phyloP scores from a whole-genome alignment of 2,113 vertebrate genomes.

The Porphyrio hochstetteri region DNA sequence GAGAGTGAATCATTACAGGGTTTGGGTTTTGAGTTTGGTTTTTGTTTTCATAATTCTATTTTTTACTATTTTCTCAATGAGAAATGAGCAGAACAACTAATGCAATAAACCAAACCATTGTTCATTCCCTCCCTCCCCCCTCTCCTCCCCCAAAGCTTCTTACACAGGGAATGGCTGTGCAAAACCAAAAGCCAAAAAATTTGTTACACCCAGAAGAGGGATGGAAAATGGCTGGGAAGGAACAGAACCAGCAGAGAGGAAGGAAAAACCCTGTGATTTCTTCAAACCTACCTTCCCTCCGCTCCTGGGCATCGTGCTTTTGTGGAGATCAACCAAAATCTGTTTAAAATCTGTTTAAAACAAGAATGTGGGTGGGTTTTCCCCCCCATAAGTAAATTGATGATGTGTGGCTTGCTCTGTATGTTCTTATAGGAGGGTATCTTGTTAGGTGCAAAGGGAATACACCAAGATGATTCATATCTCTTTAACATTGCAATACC shows the following conservation, averaged over 20 bases:
- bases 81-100: neutral
- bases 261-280: neutral
- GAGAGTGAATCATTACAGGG: neutral
- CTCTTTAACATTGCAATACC: neutral
- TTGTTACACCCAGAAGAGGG: neutral
- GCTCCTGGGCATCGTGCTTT: neutral
- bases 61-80: neutral
- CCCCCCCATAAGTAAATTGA: neutral
- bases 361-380: neutral
- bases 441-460: neutral
- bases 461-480: neutral
- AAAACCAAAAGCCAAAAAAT: neutral
- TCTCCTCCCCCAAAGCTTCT: neutral
- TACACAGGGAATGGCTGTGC: neutral
- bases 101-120: neutral
- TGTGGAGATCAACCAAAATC: neutral
- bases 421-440: neutral
- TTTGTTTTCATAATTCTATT: neutral
- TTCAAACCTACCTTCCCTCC: neutral
- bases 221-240: neutral
- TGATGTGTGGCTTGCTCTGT: neutral
- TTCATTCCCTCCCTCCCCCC: neutral
- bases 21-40: no score
- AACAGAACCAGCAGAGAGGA: neutral
- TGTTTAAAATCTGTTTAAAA: neutral